These are phyloP conservation scores for Heterotilapia buettikoferi DNA, from an alignment of 2,113 vertebrate genomes.

Conservation along the genomic window DNA sequence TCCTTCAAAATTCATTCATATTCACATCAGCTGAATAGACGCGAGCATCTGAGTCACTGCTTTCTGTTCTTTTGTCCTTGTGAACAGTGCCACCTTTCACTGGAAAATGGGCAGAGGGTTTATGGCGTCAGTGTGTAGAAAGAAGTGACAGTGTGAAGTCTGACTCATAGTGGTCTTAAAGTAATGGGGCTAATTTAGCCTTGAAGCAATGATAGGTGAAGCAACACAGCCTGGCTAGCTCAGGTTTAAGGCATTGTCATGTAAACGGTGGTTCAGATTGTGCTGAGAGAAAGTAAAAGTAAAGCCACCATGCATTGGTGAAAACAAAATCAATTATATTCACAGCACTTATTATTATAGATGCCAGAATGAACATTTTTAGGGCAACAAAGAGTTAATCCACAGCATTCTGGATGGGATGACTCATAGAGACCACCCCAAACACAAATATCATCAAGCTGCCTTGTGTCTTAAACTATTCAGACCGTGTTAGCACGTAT, in stretches of 20 bases:
- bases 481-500: rapidly evolving
- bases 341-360: neutral
- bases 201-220: neutral
- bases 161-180: neutral
- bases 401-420: neutral
- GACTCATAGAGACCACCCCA: neutral
- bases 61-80: neutral
- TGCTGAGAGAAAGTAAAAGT: neutral
- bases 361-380: neutral
- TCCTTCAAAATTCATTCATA: neutral
- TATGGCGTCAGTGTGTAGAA: neutral
- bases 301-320: neutral
- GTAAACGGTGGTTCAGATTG: neutral
- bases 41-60: neutral
- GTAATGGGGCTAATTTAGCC: neutral
- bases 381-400: neutral
- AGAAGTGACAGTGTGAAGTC: neutral
- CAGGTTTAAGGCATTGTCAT: neutral
- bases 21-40: neutral
- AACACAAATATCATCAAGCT: neutral
- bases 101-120: neutral
- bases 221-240: neutral
- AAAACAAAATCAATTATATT: neutral
- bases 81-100: neutral
- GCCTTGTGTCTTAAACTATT: neutral